Evolutionary conservation across 30 jellyfish, hydroid and myxozoan genomes (phyloP).

Genomic region (Pelagia noctiluca): DNA sequence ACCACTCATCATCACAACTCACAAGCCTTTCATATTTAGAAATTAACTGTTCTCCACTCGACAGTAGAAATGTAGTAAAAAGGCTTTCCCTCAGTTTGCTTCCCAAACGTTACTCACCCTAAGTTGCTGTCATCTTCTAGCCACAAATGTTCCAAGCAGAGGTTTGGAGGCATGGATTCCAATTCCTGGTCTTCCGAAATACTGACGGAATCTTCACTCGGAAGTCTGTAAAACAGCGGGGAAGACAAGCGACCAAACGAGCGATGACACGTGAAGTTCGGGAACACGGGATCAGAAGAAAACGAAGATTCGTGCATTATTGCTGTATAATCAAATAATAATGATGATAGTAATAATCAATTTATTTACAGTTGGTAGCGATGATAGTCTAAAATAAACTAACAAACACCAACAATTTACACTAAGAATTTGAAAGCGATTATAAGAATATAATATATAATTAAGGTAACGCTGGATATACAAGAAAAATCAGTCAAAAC

Average conservation of each 20-base stretch:
- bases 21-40: neutral
- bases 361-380: no score
- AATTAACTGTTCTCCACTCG: neutral
- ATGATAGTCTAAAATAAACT: no score
- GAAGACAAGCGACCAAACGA: constrained; percentile 63
- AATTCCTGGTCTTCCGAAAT: constrained; percentile 66
- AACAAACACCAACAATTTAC: no score
- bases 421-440: no score
- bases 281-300: constrained; percentile 35
- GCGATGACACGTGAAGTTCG: constrained; percentile 39
- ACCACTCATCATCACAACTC: neutral
- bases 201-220: constrained; percentile 76
- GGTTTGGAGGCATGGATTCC: constrained; percentile 98
- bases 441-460: neutral
- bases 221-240: constrained; percentile 78
- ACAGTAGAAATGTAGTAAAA: neutral
- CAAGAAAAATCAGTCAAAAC: neutral
- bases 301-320: constrained; percentile 69
- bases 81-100: neutral
- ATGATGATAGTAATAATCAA: no score
- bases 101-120: constrained; percentile 31
- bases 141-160: constrained; percentile 88
- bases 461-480: neutral
- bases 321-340: constrained; percentile 14
- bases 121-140: constrained; percentile 75